Evolutionary conservation across 2,113 vertebrate species (phyloP).

Genomic region (Machaerirhynchus nigripectus): DNA sequence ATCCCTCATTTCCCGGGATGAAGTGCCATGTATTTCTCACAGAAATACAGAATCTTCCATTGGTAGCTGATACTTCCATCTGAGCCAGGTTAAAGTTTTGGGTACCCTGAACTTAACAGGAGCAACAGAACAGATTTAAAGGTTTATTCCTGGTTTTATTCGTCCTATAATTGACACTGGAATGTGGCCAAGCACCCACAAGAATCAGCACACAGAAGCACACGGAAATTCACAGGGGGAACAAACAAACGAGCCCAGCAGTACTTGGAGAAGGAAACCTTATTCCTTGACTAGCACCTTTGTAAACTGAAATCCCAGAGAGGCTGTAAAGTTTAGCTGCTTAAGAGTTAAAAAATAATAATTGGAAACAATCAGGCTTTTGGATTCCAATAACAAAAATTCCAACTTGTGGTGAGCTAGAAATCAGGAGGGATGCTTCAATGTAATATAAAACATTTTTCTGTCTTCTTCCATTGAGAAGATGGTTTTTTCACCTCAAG

Average conservation of each 20-base stretch:
- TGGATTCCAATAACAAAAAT: neutral
- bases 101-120: neutral
- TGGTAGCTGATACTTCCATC: neutral
- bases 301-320: neutral
- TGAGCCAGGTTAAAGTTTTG: neutral
- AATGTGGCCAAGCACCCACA: neutral
- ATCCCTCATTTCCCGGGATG: neutral
- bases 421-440: neutral
- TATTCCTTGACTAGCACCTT: neutral
- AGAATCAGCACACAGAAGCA: neutral
- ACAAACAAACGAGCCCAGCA: conserved; percentile 11
- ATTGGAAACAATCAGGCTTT: neutral
- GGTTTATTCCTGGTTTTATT: neutral
- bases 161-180: neutral
- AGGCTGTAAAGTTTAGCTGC: neutral
- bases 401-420: neutral
- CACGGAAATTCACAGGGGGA: neutral
- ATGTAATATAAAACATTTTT: neutral
- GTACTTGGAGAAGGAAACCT: neutral
- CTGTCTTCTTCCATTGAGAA: neutral
- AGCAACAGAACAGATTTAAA: neutral
- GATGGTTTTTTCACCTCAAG: neutral
- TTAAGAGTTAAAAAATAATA: neutral
- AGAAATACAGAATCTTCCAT: neutral
- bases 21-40: neutral